Evolutionary conservation across 1,140 invertebrate species (phyloP).

Genomic region (Drosophila gunungcola): DNA sequence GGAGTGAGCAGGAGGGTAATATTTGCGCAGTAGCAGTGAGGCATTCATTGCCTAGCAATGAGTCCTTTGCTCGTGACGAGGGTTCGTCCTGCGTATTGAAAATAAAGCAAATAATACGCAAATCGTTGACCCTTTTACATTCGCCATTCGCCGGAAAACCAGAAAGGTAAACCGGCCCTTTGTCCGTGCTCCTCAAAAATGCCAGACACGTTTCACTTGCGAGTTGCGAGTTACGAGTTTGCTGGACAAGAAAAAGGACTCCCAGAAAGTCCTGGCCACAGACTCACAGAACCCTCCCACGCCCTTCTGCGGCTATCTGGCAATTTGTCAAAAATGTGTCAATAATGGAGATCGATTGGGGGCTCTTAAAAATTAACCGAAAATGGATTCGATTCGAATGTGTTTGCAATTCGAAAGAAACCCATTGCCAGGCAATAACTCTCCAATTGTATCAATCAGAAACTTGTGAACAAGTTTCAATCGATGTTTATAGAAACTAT

Average conservation of each 20-base stretch:
- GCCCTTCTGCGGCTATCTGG: constrained; percentile 50
- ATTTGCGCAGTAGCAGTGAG: constrained; percentile 37
- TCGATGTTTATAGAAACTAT: constrained; percentile 14
- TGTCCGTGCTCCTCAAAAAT: constrained; percentile 44
- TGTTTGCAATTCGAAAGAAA: constrained; percentile 13
- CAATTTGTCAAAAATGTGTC: constrained; percentile 83
- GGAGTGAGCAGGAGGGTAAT: constrained; percentile 12
- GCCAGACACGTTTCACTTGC: constrained; percentile 66
- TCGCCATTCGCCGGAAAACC: constrained; percentile 36
- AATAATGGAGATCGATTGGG: constrained; percentile 79
- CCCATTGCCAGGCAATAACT: constrained; percentile 24
- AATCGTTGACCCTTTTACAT: constrained; percentile 65
- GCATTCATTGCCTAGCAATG: constrained; percentile 61
- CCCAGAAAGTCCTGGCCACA: constrained; percentile 22
- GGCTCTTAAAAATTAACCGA: constrained; percentile 60
- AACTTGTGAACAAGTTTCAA: constrained; percentile 17
- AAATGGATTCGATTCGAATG: constrained; percentile 47
- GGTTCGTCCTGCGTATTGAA: constrained; percentile 59
- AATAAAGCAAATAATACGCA: constrained; percentile 78
- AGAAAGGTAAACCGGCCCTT: constrained; percentile 62
- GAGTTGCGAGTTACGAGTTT: constrained; percentile 41
- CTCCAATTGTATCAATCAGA: constrained; percentile 26
- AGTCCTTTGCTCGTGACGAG: constrained; percentile 65
- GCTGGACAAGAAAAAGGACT: constrained; percentile 48
- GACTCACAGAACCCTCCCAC: constrained; percentile 43